Evolutionary conservation across 2,797 vertebrate genomes (phyloP), one percentile per base, ranked within the genome.

Genomic region (Pseudomugil gertrudae): DNA sequence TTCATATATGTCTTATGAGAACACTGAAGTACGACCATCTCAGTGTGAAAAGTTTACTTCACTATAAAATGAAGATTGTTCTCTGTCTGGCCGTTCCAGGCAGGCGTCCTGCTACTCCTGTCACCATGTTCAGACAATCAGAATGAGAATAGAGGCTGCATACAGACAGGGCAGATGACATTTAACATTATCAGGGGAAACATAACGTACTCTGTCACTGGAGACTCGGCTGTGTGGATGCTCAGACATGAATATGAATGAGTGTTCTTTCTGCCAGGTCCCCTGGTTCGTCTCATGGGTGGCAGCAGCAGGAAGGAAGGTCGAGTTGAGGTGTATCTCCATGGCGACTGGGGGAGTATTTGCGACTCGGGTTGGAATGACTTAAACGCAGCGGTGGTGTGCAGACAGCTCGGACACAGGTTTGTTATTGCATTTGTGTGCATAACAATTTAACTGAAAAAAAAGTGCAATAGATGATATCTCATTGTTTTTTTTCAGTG

Each of bases 321-420:
- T 59, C 92, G 95, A 8, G 95, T 97, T 14, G 96, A 98, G 84
- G 90, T 98, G 19, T 90, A 96, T 81, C 85, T 96, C 75, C 93
- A 95, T 14, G 95, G 95, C 23, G 94, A 95, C 83, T 98, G 96
- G 96, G 96, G 96, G 56, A 95, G 94, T 0, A 87, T 97, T 74
- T 97, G 96, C 57, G 96, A 95, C 40, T 89, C 94, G 0, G 94
- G 92, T 60, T 97, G 96, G 96, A 96, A 95, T 17, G 92, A 96
- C 85, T 91, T 92, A 70, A 96, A 95, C 0, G 96, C 96, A 0
- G 72, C 86, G 0, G 96, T 97, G 26, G 95, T 96, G 79, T 97
- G 96, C 92, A 95, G 95, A 79, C 96, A 97, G 66, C 92, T 98
- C 19, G 96, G 96, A 68, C 95, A 95, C 91, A 94, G 92, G 96